Conservation (phyloP, 1,140 invertebrate genomes). For the Ylistrum balloti region DNA sequence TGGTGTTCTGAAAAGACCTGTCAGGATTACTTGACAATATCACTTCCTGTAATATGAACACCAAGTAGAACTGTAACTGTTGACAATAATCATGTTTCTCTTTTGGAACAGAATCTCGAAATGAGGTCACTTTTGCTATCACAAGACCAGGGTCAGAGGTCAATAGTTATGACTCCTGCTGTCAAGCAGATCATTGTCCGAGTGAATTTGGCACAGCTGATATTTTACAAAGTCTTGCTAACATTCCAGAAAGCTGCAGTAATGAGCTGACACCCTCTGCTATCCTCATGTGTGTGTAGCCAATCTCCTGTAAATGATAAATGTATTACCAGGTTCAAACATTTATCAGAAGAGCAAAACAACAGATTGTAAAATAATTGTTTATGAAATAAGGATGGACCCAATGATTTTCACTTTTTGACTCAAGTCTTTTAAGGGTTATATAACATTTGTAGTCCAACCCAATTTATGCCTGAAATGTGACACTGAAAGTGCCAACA, state of each 20-base stretch:
- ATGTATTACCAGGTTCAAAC: neutral
- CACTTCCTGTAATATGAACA: no score
- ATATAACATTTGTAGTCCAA: no score
- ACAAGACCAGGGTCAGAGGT: neutral
- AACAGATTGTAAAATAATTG: no score
- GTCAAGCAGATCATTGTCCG: neutral
- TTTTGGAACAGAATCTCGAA: neutral
- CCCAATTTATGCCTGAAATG: no score
- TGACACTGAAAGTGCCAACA: no score
- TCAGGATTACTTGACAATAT: no score
- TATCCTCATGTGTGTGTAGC: constrained; percentile 94
- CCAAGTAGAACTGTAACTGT: neutral
- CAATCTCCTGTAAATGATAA: constrained; percentile 90
- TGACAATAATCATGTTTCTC: neutral
- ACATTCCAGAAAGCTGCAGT: constrained; percentile 93
- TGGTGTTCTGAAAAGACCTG: no score
- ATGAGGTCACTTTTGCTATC: neutral
- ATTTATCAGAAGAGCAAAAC: no score
- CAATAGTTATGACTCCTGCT: neutral
- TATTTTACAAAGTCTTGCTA: constrained; percentile 90
- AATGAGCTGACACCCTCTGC: constrained; percentile 93
- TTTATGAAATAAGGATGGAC: no score
- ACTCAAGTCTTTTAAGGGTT: no score
- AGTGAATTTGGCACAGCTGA: constrained; percentile 66
- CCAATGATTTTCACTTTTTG: no score